Conservation (phyloP, 2,113 vertebrate species). For the Crotalus tigris region DNA sequence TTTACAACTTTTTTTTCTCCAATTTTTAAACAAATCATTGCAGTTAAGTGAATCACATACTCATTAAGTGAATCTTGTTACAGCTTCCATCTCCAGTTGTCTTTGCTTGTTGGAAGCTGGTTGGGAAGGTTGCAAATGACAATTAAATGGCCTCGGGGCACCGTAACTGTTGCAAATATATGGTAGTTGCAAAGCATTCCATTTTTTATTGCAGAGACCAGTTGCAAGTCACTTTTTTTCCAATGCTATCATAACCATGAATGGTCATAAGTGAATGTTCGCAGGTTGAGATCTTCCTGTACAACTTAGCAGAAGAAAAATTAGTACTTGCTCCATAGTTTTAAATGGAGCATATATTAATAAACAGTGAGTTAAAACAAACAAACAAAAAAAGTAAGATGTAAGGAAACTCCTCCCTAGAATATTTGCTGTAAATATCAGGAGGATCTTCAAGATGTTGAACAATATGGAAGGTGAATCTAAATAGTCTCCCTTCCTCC, state of each 20-base stretch:
- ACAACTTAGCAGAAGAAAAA: background rate
- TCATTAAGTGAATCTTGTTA: background rate
- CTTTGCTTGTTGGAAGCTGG: background rate
- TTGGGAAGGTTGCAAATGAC: background rate
- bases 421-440: background rate
- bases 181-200: background rate
- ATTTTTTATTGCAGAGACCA: background rate
- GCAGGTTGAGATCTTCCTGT: background rate
- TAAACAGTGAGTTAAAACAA: background rate
- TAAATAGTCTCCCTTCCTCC: background rate
- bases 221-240: background rate
- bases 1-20: background rate
- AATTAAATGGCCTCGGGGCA: background rate
- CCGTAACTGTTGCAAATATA: background rate
- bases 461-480: background rate
- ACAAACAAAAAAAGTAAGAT: background rate
- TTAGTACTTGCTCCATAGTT: background rate
- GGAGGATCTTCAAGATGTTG: background rate
- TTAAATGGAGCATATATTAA: background rate
- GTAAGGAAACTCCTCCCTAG: background rate
- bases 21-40: background rate
- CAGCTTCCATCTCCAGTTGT: background rate
- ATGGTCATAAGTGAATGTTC: background rate
- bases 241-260: background rate
- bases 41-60: background rate